Conservation (phyloP, 2,888 invertebrate genomes). For the Drosophila nigricruria region DNA sequence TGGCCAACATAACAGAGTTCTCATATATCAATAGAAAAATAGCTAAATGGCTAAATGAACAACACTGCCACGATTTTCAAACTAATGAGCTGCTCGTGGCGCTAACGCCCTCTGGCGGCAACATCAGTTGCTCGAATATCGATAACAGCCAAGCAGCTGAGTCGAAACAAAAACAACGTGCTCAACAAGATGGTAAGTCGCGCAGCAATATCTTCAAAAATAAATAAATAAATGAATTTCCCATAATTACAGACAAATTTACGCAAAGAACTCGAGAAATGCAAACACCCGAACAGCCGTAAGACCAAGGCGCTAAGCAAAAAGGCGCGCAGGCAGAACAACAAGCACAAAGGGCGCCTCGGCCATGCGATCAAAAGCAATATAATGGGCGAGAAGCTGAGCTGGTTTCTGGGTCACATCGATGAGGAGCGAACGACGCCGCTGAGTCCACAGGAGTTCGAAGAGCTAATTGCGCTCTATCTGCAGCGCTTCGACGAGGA, state of each 20-base stretch:
- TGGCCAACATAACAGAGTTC: background rate
- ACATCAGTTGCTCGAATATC: background rate
- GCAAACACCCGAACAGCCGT: conserved; percentile 94
- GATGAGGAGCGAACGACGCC: conserved; percentile 85
- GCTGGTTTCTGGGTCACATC: conserved; percentile 91
- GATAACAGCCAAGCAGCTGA: conserved; percentile 9
- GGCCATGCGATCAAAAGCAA: conserved; percentile 90
- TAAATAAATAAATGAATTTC: background rate
- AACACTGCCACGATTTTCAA: background rate
- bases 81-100: conserved; percentile 1
- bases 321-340: conserved; percentile 87
- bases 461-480: conserved; percentile 86
- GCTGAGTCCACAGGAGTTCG: conserved; percentile 88
- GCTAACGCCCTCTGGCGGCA: conserved; percentile 10
- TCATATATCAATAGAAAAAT: background rate
- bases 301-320: conserved; percentile 91
- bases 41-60: background rate
- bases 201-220: background rate
- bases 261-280: conserved; percentile 86
- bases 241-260: conserved; percentile 84
- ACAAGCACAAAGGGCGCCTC: conserved; percentile 84
- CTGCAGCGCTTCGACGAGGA: conserved; percentile 90
- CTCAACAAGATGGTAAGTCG: conserved; percentile 42
- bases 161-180: conserved; percentile 60
- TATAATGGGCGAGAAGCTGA: conserved; percentile 90